Conservation (phyloP, 1,140 invertebrate genomes). For the Pseudobourletiella spinata region DNA sequence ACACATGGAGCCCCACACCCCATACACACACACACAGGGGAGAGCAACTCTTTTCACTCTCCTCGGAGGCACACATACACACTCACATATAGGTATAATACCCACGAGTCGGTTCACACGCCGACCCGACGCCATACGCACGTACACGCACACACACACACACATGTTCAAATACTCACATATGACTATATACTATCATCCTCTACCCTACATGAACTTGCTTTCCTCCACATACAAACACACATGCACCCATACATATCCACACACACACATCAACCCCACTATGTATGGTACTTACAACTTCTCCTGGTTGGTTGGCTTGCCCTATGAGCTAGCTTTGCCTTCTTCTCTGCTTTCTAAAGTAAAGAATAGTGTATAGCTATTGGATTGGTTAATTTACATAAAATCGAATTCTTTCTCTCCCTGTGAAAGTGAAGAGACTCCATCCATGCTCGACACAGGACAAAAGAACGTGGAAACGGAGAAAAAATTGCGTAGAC, state of each 20-base stretch:
- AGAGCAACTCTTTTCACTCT: no score
- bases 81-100: no score
- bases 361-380: conserved; percentile 29
- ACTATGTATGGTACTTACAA: no score
- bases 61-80: no score
- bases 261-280: no score
- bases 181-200: no score
- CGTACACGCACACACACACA: no score
- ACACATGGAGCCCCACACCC: not conserved
- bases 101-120: no score
- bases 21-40: not conserved
- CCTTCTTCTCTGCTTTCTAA: conserved; percentile 6
- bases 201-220: conserved; percentile 5
- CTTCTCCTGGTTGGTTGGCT: conserved; percentile 7
- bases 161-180: no score
- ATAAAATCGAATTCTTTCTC: conserved; percentile 34
- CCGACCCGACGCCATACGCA: no score
- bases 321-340: not conserved
- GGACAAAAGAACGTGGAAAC: conserved; percentile 26
- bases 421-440: conserved; percentile 27
- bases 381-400: conserved; percentile 33
- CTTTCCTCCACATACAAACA: conserved; percentile 9
- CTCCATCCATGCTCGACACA: conserved; percentile 22
- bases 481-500: conserved; percentile 29
- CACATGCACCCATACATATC: no score